Base-by-base conservation (phyloP, 2,797 vertebrate species). In the Sebastiscus albofasciatus region DNA sequence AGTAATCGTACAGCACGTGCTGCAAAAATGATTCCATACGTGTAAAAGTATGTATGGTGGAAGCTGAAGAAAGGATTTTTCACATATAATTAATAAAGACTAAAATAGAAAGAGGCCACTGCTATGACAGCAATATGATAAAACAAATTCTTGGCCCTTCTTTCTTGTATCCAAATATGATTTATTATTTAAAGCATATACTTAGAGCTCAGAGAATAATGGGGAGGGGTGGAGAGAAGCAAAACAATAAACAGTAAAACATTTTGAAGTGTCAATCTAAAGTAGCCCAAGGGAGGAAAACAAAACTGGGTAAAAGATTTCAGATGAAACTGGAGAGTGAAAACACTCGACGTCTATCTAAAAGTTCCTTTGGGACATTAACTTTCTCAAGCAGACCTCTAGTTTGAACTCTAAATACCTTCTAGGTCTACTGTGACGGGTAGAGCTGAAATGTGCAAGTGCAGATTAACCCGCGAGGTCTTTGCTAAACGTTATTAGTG, bases 261-360 rank as follows among this genome's bases (percentile, higher is more conserved):
- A 67, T 92, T 93, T 93, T 92, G 90, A 94, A 94, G 89, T 93
- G 94, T 90, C 94, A 94, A 88, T 95, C 92, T 87, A 8, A 82
- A 75, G 69, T 79, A 74, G 89, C 91, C 90, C 86, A 4, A 8
- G 92, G 92, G 91, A 93, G 61, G 68, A 68, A 92, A 93, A 90
- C 82, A 90, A 85, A 93, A 88, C 76, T 61, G 91, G 85, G 90
- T 84, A 80, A 90, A 87, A 91, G 75, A 92, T 90, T 93, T 87
- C 64, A 90, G 79, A 94, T 82, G 80, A 92, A 94, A 90, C 61
- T 67, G 31, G 67, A 87, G 77, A 90, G 74, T 77, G 77, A 92
- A 90, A 90, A 90, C 71, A 84, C 55, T 70, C 66, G 5, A 79
- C 24, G 72, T 93, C 91, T 86, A 77, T 89, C 82, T 89, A 85